Evolutionary conservation across 2,888 invertebrate genomes (phyloP), one percentile per base, ranked within the genome.

Genomic region (Allygus modestus): DNA sequence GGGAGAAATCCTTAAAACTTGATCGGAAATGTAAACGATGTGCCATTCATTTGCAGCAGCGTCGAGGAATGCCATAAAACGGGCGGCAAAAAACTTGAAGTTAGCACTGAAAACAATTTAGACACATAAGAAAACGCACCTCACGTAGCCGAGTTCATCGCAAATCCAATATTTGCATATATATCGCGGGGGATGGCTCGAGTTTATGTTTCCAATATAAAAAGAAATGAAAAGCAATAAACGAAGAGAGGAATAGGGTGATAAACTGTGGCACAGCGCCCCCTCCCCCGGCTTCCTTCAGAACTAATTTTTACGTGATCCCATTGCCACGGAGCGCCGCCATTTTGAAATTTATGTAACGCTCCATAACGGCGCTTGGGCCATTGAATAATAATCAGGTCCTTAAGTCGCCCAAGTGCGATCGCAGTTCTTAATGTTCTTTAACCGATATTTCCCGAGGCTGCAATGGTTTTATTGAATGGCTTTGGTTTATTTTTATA

Each of bases 171-270:
- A 87, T 87, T 87, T 87, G 87, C 87, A 87, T 87, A 86, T 87
- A 87, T 87, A 87, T 79, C 69, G 71, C 33, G 58, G 26, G 61
- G 84, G 81, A 33, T 41, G 83, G 82, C 37, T 83, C 69, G 84
- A 85, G 82, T 86, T 86, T 86, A 87, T 85, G 87, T 84, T 85
- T 82, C 86, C 86, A 86, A 86, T 87, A 86, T 86, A 86, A 86
- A 87, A 87, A 86, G 86, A 86, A 86, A 86, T 85, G 87, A 85
- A 86, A 87, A 86, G 86, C 86, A 86, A 87, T 86, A 87, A 87
- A 87, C 54, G 73, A 77, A 73, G 83, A 79, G 84, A 82, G 85
- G 84, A 81, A 61, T 58, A 20, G 65, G 81, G 54, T 69, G 51
- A 69, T 82, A 82, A 82, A 82, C 69, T 81, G 58, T 23, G 71